phyloP scores from a whole-genome alignment of 2,113 vertebrate genomes.

The Elanoides forficatus region DNA sequence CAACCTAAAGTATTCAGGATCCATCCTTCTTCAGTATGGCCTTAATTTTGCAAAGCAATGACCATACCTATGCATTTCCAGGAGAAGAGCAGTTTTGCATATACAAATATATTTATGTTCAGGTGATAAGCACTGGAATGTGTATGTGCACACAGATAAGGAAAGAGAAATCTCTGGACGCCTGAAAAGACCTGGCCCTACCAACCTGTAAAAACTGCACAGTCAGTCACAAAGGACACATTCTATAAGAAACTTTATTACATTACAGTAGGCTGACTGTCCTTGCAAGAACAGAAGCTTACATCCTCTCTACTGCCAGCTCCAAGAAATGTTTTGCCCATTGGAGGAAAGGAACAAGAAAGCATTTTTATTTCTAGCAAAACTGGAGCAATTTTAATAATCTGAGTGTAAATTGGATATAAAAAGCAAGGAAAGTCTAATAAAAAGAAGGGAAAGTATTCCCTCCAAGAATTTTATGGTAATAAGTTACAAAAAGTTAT shows the following conservation, averaged over 20 bases:
- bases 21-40: background rate
- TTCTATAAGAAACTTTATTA: background rate
- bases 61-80: background rate
- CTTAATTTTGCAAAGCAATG: background rate
- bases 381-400: background rate
- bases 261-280: background rate
- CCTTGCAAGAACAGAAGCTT: background rate
- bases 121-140: background rate
- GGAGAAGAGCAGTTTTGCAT: background rate
- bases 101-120: fast-evolving
- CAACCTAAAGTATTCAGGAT: background rate
- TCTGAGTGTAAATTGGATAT: background rate
- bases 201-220: background rate
- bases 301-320: background rate
- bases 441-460: background rate
- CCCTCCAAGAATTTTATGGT: background rate
- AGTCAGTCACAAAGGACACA: background rate
- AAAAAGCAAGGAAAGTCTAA: background rate
- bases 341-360: background rate
- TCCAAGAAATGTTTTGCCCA: background rate
- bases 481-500: background rate
- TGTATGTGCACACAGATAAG: fast-evolving
- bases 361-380: background rate
- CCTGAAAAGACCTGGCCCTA: background rate
- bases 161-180: background rate